Evolutionary conservation across 2,888 invertebrate genomes (phyloP).

Genomic region (Arge pagana): DNA sequence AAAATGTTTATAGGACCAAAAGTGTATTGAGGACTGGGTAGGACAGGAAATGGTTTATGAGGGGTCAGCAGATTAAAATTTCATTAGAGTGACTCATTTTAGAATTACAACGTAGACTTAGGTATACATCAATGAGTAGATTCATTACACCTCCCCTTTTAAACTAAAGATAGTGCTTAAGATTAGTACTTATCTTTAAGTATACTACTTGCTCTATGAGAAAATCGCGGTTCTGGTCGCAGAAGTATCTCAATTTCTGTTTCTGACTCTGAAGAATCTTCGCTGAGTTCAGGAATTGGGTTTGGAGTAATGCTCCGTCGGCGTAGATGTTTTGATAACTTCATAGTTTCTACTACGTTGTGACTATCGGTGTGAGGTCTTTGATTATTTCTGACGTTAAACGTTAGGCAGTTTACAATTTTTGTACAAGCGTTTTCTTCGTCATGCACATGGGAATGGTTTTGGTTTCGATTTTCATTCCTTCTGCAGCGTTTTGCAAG

Average conservation of each 20-base stretch:
- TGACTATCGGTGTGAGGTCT: not conserved
- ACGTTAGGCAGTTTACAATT: conserved; percentile 1
- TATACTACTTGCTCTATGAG: conserved; percentile 2
- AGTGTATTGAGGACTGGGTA: too few species aligned
- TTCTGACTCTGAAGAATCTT: conserved; percentile 1
- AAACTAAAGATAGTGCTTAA: conserved; percentile 4
- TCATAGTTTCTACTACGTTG: not conserved
- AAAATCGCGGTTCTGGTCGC: not conserved
- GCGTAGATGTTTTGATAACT: not conserved
- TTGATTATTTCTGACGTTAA: conserved; percentile 1
- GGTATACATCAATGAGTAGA: not conserved
- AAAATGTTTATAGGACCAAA: too few species aligned
- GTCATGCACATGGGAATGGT: not conserved
- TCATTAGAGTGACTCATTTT: too few species aligned
- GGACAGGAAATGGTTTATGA: too few species aligned
- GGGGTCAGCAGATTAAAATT: too few species aligned
- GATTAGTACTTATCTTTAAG: conserved; percentile 1
- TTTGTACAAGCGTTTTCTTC: not conserved
- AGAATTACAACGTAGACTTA: too few species aligned
- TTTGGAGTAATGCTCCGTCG: not conserved
- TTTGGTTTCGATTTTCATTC: not conserved
- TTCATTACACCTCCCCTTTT: conserved; percentile 8
- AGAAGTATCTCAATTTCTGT: not conserved
- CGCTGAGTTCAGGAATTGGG: not conserved
- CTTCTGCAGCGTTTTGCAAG: not conserved